phyloP scores from a whole-genome alignment of 2,797 vertebrate species.

The Sternarchorhynchus goeldii region DNA sequence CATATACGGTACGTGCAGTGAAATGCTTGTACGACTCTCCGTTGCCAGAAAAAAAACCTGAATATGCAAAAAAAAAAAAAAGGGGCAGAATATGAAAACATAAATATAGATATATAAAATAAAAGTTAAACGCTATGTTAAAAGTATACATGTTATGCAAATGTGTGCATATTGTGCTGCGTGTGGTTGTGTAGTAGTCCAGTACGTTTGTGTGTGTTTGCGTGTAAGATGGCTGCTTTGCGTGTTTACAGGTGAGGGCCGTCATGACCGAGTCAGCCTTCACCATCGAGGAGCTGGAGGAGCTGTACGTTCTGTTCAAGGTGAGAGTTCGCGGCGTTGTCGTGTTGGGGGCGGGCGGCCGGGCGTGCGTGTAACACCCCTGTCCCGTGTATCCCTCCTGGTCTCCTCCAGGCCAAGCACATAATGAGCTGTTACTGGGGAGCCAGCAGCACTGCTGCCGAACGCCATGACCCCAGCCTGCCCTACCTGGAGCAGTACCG shows the following conservation, averaged over 20 bases:
- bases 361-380: too few species aligned
- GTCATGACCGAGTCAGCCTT: constrained; percentile 93
- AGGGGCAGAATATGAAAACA: too few species aligned
- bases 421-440: constrained; percentile 97
- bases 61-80: too few species aligned
- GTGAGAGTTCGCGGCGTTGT: constrained; percentile 66
- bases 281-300: constrained; percentile 92
- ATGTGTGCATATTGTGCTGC: too few species aligned
- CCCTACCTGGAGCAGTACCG: constrained; percentile 90
- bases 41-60: too few species aligned
- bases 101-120: too few species aligned
- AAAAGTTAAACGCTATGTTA: too few species aligned
- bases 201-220: neutral
- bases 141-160: too few species aligned
- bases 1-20: too few species aligned
- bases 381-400: neutral
- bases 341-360: neutral
- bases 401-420: constrained; percentile 83
- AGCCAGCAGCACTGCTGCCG: constrained; percentile 71
- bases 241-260: constrained; percentile 83
- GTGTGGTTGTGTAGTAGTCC: too few species aligned
- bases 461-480: constrained; percentile 83
- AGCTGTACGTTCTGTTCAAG: constrained; percentile 95
- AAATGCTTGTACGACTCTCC: too few species aligned
- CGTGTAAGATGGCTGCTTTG: neutral